Base-by-base conservation (phyloP, 2,888 invertebrate genomes). In the Aethes cnicana region DNA sequence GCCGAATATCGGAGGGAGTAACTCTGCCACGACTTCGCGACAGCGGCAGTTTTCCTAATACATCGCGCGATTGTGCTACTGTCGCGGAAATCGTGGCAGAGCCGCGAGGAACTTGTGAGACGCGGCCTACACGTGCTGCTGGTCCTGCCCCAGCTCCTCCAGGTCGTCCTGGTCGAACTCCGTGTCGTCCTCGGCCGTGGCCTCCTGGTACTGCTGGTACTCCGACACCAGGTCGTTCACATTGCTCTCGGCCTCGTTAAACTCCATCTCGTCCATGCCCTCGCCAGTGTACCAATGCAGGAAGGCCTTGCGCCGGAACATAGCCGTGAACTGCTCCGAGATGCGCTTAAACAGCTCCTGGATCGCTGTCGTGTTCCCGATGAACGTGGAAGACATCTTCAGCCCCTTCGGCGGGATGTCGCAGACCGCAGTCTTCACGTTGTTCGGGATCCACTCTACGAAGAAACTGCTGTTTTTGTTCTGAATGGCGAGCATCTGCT, bases 191-290 rank as follows among this genome's bases (percentile, higher is more conserved):
- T 96, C 96, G 35, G 95, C 95, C 8, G 96, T 95, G 8, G 95
- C 97, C 79, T 97, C 97, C 86, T 97, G 97, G 90, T 97, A 97
- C 84, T 97, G 97, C 84, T 97, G 97, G 84, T 97, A 97, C 81
- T 97, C 97, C 1, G 95, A 95, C 23, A 96, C 95, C 83, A 96
- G 86, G 77, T 96, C 96, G 74, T 95, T 97, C 92, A 98, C 96
- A 91, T 98, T 98, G 72, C 96, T 96, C 84, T 98, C 97, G 1
- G 98, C 98, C 76, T 98, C 98, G 49, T 96, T 97, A 90, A 98
- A 98, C 88, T 98, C 98, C 96, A 97, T 95, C 88, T 97, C 97
- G 86, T 98, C 97, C 98, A 98, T 98, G 56, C 98, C 98, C 86
- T 98, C 97, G 48, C 97, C 97, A 12, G 97, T 97, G 91, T 97